Evolutionary conservation across 2,888 invertebrate species (phyloP), one percentile per base, ranked within the genome.

Genomic region (Halictus quadricinctus): DNA sequence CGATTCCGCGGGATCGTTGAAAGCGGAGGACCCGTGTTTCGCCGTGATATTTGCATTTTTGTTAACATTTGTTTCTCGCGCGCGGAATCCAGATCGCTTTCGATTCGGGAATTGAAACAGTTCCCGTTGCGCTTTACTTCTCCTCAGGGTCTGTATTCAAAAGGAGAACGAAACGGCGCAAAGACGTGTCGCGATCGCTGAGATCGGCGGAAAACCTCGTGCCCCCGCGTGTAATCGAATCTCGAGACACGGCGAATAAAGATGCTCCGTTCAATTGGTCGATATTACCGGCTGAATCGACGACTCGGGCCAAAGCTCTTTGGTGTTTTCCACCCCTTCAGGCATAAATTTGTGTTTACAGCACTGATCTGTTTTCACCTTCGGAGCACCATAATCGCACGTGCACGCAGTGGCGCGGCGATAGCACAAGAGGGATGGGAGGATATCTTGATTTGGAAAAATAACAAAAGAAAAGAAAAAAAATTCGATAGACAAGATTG

Each of bases 401-500:
- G 92, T 93, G 91, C 91, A 92, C 91, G 93, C 93, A 93, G 93
- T 93, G 93, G 93, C 93, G 93, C 92, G 93, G 93, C 92, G 93
- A 93, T 93, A 93, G 93, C 92, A 93, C 88, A 86, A 88, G 88
- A 89, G 88, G 90, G 89, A 88, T 88, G 84, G 69, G 18, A 36
- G 69, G 21, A 58, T 10, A 54, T 54, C 13, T 25, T 41, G 36
- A 58, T n/a, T 8, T 41, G 43, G 15, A 36, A 72, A 60, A 58
- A 2, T 36, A 36, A 36, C 36, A 76, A 54, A 41, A 13, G 46
- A 15, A 21, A 60, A 48, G 8, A 29, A 72, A 3, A 6, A 46
- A n/a, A 70, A 18, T 2, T 5, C 69, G 18, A 73, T 21, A 12
- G 2, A 29, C n/a, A 43, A 36, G 36, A 36, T 48, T 10, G 43